Percentiles rank a stretch among this genome's conserved stretches.
Conservation (phyloP, 2,113 vertebrate genomes). For the Anolis carolinensis region DNA sequence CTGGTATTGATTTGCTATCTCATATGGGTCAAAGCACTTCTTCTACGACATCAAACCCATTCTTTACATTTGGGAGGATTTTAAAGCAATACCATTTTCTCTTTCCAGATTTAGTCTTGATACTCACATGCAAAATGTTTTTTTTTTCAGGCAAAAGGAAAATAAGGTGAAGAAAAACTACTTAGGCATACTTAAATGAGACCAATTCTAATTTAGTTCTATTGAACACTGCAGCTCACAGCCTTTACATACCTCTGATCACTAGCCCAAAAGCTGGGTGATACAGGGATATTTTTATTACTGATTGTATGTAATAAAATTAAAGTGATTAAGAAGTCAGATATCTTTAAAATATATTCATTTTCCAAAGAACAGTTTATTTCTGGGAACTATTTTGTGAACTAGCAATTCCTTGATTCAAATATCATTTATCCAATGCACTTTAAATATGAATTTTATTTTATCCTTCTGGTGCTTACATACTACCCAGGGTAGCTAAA, state of each 20-base stretch:
- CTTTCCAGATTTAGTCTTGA: neutral
- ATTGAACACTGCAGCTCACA: neutral
- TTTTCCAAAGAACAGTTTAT: too few species aligned
- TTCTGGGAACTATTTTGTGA: too few species aligned
- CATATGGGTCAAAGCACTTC: neutral
- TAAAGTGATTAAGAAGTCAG: too few species aligned
- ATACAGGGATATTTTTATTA: neutral
- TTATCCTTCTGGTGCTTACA: too few species aligned
- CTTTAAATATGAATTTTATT: too few species aligned
- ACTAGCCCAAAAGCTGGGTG: neutral
- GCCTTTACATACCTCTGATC: neutral
- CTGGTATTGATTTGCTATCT: neutral
- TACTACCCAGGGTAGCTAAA: too few species aligned
- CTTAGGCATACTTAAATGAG: neutral
- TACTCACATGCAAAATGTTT: neutral
- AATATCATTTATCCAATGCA: too few species aligned
- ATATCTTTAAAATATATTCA: too few species aligned
- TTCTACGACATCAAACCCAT: neutral
- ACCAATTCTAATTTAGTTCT: neutral
- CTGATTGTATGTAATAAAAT: neutral
- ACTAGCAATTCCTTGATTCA: too few species aligned
- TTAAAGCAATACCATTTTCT: neutral
- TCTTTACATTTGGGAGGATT: neutral
- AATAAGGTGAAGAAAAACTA: neutral
- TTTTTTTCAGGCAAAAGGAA: neutral